Conservation (phyloP, 2,797 vertebrate genomes). For the Ctenopoma multispine region DNA sequence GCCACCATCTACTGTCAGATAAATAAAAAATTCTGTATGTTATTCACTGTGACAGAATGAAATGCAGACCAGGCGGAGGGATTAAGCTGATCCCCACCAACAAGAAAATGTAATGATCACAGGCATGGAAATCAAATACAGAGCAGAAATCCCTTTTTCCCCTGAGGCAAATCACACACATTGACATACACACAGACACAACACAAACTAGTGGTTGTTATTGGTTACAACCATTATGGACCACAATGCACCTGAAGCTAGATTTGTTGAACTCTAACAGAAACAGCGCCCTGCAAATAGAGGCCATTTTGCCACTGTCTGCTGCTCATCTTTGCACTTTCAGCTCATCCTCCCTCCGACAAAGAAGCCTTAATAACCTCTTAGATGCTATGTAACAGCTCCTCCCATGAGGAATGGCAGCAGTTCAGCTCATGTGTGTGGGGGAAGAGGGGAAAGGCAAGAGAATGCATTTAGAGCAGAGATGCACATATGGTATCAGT, state of each 20-base stretch:
- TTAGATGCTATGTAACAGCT: conserved; percentile 64
- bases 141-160: conserved; percentile 34
- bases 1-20: conserved; percentile 34
- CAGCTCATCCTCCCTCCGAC: conserved; percentile 54
- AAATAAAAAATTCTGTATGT: conserved; percentile 40
- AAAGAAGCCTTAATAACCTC: conserved; percentile 64
- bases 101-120: conserved; percentile 66
- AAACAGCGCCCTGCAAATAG: conserved; percentile 36
- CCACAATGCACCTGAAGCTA: conserved; percentile 43
- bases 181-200: conserved; percentile 6
- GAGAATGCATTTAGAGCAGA: conserved; percentile 25
- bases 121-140: conserved; percentile 60
- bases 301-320: conserved; percentile 62
- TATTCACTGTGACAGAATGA: conserved; percentile 50
- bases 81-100: conserved; percentile 64
- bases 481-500: conserved; percentile 20
- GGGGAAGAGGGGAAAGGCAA: conserved; percentile 22
- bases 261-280: conserved; percentile 30
- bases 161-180: conserved; percentile 21
- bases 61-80: conserved; percentile 54
- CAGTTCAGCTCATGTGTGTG: conserved; percentile 16
- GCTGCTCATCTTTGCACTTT: conserved; percentile 59
- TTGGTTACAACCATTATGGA: conserved; percentile 32
- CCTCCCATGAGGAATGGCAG: conserved; percentile 57
- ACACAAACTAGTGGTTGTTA: conserved; percentile 20